Conservation (phyloP, 2,113 vertebrate genomes). For the Jaculus jaculus region DNA sequence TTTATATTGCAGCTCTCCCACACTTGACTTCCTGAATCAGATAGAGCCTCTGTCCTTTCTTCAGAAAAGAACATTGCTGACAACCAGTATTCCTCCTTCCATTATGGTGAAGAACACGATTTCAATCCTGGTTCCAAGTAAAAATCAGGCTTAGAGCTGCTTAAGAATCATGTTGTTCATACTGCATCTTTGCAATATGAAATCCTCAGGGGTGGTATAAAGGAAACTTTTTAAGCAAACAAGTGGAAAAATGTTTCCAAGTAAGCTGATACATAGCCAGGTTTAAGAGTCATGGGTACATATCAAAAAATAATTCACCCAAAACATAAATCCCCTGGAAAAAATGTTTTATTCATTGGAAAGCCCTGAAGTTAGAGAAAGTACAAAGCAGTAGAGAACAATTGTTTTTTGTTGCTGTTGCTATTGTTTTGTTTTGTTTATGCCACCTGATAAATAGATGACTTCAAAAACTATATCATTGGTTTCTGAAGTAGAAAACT, state of each 20-base stretch:
- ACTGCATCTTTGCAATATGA: background rate
- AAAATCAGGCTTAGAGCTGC: background rate
- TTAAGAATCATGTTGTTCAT: background rate
- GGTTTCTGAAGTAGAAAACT: background rate
- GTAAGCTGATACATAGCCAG: background rate
- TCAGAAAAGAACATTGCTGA: background rate
- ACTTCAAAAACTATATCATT: conserved; percentile 7
- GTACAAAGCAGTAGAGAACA: too few species aligned
- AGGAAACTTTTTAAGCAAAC: background rate
- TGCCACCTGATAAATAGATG: background rate
- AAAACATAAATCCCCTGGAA: conserved; percentile 21
- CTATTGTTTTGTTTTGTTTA: background rate
- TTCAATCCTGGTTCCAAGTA: background rate
- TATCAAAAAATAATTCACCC: conserved; percentile 26
- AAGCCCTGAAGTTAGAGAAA: background rate
- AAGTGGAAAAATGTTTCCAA: background rate
- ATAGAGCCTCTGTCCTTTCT: too few species aligned
- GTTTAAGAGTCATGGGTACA: background rate
- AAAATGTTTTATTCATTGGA: conserved; percentile 48
- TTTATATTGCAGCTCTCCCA: too few species aligned
- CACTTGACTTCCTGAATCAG: too few species aligned
- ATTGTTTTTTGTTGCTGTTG: too few species aligned
- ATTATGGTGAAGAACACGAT: conserved; percentile 1
- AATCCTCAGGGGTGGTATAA: background rate
- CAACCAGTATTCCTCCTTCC: background rate